Evolutionary conservation across 2,113 vertebrate species (phyloP), one percentile per base, ranked within the genome.

Genomic region (Scophthalmus maximus): DNA sequence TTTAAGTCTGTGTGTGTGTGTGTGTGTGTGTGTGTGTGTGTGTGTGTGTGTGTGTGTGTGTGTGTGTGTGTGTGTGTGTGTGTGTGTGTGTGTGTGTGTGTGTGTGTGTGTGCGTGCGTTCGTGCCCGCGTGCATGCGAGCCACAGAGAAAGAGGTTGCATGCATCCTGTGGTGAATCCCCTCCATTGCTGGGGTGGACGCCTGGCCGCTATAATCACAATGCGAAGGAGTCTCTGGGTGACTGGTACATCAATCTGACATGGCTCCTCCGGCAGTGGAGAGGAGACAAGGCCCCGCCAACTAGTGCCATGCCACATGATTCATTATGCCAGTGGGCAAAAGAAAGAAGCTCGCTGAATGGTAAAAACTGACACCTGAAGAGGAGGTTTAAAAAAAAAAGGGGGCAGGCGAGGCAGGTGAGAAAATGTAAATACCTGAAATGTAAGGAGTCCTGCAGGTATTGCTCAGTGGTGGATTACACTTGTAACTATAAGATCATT

Each of bases 221-320:
- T 76, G 74, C 59, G 70, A 86, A 52, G 76, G 73, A 88, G 88
- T 90, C 85, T 90, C 76, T 73, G 82, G 87, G 87, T 92, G 90
- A 89, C 91, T 90, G 86, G 85, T 90, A 78, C 91, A 91, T 92
- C 87, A 85, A 88, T 93, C 89, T 92, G 90, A 92, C 91, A 89
- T 83, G 71, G 78, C 82, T 86, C 89, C 89, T 91, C 79, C 34
- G 88, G 90, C 85, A 72, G 73, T 86, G 67, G 84, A 82, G 84
- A 79, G 83, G 86, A 86, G 82, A 90, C 86, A 87, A 83, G 73
- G 66, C 76, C 85, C 72, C 52, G 69, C 78, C 83, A 77, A 80
- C 87, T 44, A 82, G 76, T 57, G 74, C 78, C 72, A 78, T 75
- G 78, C 68, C 87, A 86, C 73, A 82, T 85, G 87, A 91, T 81